Conservation (phyloP, 2,113 vertebrate species). For the Mungos mungo region DNA sequence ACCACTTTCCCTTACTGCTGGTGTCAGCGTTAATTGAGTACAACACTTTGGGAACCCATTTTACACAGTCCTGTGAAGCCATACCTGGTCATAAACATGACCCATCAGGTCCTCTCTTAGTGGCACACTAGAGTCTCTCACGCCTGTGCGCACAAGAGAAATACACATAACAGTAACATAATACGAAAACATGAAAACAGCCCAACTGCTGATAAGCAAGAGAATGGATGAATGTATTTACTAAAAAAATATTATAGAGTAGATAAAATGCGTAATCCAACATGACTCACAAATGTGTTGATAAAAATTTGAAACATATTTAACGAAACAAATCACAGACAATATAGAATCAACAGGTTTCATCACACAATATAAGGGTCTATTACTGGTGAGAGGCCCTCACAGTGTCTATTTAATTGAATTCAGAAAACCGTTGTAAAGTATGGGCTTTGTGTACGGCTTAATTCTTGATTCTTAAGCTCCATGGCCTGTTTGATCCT, state of each 20-base stretch:
- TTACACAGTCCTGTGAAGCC: not conserved
- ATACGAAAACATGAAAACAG: not conserved
- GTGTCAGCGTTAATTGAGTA: not conserved
- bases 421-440: constrained; percentile 47
- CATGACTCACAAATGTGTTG: not conserved
- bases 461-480: constrained; percentile 64
- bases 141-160: not conserved
- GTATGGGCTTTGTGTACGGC: constrained; percentile 24
- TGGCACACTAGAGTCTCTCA: not conserved
- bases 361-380: not conserved
- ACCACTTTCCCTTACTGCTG: not conserved
- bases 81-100: not conserved
- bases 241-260: not conserved
- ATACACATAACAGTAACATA: not conserved
- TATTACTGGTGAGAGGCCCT: not conserved
- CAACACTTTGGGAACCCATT: not conserved
- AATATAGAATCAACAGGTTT: not conserved
- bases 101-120: not conserved
- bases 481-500: constrained; percentile 11
- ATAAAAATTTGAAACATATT: not conserved
- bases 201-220: not conserved
- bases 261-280: not conserved
- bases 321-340: not conserved
- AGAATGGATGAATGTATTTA: not conserved
- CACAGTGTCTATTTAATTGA: constrained; percentile 49